These are phyloP conservation scores for Chymomyza procnemis DNA, from an alignment of 2,888 invertebrate genomes.

Conservation along the genomic window DNA sequence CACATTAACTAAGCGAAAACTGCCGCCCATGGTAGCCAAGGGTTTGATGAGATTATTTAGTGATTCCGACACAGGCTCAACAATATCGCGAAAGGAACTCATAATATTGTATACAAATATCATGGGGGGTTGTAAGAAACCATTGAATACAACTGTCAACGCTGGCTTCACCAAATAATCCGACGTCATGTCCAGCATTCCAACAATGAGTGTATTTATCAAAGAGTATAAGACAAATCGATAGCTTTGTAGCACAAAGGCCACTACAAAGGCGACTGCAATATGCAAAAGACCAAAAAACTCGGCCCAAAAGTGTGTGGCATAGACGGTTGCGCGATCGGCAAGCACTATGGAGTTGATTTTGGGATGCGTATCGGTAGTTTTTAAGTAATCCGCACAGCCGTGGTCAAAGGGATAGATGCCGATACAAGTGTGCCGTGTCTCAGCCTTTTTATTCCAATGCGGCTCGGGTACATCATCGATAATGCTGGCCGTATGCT, in stretches of 20 bases:
- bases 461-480: conserved; percentile 64
- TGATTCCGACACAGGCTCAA: conserved; percentile 82
- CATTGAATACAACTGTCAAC: conserved; percentile 83
- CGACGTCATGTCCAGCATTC: conserved; percentile 82
- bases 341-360: conserved; percentile 81
- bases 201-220: conserved; percentile 82
- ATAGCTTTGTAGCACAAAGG: conserved; percentile 82
- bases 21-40: conserved; percentile 61
- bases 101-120: conserved; percentile 83
- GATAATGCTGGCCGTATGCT: conserved; percentile 41
- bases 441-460: conserved; percentile 53
- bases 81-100: conserved; percentile 82
- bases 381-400: conserved; percentile 82
- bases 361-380: conserved; percentile 83
- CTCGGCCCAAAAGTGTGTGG: conserved; percentile 84
- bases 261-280: conserved; percentile 81
- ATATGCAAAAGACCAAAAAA: conserved; percentile 83
- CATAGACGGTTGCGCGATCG: conserved; percentile 81
- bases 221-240: conserved; percentile 81
- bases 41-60: conserved; percentile 79
- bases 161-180: conserved; percentile 85
- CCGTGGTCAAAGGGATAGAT: conserved; percentile 86
- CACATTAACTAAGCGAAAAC: conserved; percentile 68
- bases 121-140: conserved; percentile 83
- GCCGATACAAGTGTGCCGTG: conserved; percentile 79